Evolutionary conservation across 2,888 invertebrate species (phyloP).

Genomic region (Laothoe populi): DNA sequence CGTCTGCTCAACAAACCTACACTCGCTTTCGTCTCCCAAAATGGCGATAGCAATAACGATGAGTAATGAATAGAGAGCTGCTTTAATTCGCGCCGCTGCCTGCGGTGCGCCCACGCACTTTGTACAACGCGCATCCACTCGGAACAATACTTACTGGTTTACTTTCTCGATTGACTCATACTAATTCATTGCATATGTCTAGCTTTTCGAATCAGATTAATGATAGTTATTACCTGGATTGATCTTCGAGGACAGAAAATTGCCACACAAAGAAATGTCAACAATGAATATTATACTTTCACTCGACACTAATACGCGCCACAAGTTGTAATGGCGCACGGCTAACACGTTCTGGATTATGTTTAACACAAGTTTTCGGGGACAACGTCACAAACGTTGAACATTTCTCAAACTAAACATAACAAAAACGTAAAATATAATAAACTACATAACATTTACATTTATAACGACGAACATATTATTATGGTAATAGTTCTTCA

Average conservation of each 20-base stretch:
- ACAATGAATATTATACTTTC: slow-evolving; percentile 59
- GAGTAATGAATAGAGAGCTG: slow-evolving; percentile 85
- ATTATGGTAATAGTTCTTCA: slow-evolving; percentile 1
- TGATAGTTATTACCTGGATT: slow-evolving; percentile 62
- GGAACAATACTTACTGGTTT: slow-evolving; percentile 84
- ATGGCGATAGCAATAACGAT: slow-evolving; percentile 81
- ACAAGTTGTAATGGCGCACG: slow-evolving; percentile 40
- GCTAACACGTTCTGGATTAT: slow-evolving; percentile 7
- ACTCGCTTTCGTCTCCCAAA: slow-evolving; percentile 80
- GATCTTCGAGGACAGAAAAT: slow-evolving; percentile 57
- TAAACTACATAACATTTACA: neutral
- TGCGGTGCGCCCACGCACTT: slow-evolving; percentile 76
- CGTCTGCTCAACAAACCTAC: slow-evolving; percentile 68
- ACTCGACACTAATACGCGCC: slow-evolving; percentile 35
- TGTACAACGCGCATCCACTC: slow-evolving; percentile 79
- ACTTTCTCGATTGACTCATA: slow-evolving; percentile 84
- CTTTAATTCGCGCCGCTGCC: slow-evolving; percentile 80
- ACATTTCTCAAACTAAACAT: slow-evolving; percentile 12
- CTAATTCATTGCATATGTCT: slow-evolving; percentile 78
- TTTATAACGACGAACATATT: neutral
- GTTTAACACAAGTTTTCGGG: slow-evolving; percentile 40
- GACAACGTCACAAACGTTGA: slow-evolving; percentile 46
- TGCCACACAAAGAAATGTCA: slow-evolving; percentile 47
- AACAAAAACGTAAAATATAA: neutral
- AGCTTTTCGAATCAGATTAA: slow-evolving; percentile 77